Conservation (phyloP, 2,113 vertebrate genomes). For the Lagopus leucura region DNA sequence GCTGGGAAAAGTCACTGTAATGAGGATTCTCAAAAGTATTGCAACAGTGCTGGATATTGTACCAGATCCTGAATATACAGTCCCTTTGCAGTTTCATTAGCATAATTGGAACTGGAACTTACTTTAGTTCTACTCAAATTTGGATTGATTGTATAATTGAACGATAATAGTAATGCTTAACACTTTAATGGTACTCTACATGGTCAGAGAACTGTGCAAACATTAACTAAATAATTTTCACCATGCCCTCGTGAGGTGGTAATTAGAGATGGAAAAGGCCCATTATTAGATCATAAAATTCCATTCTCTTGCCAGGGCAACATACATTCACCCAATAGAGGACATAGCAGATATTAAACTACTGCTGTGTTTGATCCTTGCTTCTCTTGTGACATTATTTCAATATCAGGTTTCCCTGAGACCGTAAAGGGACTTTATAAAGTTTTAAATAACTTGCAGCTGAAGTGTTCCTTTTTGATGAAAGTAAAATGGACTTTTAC, state of each 20-base stretch:
- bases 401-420: background rate
- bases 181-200: constrained; percentile 35
- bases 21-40: background rate
- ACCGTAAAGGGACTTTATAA: background rate
- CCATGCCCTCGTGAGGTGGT: constrained; percentile 1
- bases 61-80: background rate
- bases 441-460: background rate
- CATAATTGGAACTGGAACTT: constrained; percentile 47
- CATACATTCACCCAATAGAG: background rate
- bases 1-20: background rate
- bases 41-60: background rate
- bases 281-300: constrained; percentile 36
- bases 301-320: background rate
- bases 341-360: constrained; percentile 7
- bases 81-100: constrained; percentile 15
- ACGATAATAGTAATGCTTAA: constrained; percentile 35
- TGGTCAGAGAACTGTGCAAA: constrained; percentile 42
- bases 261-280: constrained; percentile 35
- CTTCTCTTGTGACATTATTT: background rate
- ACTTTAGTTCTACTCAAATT: background rate
- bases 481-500: background rate
- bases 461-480: background rate
- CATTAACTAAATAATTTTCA: constrained; percentile 56
- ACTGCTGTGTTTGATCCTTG: background rate
- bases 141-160: constrained; percentile 44